Base-by-base conservation (phyloP, 2,797 vertebrate genomes). In the Alfaro cultratus region DNA sequence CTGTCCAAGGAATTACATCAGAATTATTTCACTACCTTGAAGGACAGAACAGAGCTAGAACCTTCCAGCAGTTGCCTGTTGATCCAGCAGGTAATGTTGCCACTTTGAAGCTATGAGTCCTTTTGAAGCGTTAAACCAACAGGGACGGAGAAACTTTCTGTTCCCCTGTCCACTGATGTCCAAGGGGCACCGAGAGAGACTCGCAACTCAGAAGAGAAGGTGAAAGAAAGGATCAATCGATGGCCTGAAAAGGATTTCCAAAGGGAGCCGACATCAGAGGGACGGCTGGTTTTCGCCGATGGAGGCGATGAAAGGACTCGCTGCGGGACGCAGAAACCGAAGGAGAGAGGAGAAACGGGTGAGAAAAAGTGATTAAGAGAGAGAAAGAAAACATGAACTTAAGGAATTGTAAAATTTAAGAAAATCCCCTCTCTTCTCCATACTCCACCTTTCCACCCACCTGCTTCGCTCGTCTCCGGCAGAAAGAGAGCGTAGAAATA, bases 11-110 rank as follows among this genome's bases (percentile, higher is more conserved):
- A 31, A 46, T 71, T 73, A 74, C 74, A 83, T 36, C 12, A 16
- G 71, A 71, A 21, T 29, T 2, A 29, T 18, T 71, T 45, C 41
- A 71, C 23, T 12, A n/a, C 21, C 13, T 8, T 9, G 15, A 46
- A 45, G 23, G 43, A 29, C 68, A 45, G 26, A 46, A 6, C 31
- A 26, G 34, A 53, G 31, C 47, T 15, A 6, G 72, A 34, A 39
- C 5, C 11, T 5, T 26, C 23, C 36, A 36, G n/a, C 74, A 73
- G 88, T 83, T 83, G 91, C 79, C 18, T 73, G 60, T 64, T 64
- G 31, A 64, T 36, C n/a, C 45, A 47, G 46, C 94, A 96, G 95
- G 95, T 96, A 95, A 95, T 84, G 75, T 64, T 89, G 78, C 91
- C 96, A 94, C 93, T 91, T 83, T 80, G 1, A 43, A 94, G 95